Conservation (phyloP, 2,113 vertebrate genomes). For the Muscicapa adusta region DNA sequence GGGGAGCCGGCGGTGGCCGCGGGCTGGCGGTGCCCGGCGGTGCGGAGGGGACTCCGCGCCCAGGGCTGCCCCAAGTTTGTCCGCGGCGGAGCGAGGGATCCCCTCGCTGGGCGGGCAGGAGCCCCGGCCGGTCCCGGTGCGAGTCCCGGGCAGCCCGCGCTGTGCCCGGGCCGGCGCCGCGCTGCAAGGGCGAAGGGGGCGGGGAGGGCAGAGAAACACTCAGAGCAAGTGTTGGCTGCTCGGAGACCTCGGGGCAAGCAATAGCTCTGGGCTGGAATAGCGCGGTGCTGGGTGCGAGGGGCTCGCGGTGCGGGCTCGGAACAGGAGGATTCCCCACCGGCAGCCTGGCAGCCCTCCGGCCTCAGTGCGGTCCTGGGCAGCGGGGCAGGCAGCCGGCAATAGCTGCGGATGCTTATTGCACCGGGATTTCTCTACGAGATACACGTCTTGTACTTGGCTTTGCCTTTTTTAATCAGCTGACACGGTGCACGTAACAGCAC, state of each 20-base stretch:
- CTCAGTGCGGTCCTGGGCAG: not conserved
- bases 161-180: not conserved
- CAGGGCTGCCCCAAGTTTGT: conserved; percentile 1
- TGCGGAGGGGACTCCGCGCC: not conserved
- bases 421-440: not conserved
- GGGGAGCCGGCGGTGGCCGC: not conserved
- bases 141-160: not conserved
- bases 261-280: not conserved
- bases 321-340: not conserved
- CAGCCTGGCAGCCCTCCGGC: not conserved
- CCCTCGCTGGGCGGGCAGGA: not conserved
- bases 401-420: not conserved
- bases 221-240: rapidly evolving
- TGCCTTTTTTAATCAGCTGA: not conserved
- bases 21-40: not conserved
- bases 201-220: not conserved
- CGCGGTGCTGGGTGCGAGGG: not conserved
- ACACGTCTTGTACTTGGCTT: not conserved
- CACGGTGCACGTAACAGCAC: not conserved
- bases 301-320: not conserved
- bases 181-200: not conserved
- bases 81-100: not conserved
- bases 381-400: not conserved
- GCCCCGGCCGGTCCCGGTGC: not conserved
- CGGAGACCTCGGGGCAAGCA: not conserved